phyloP scores from a whole-genome alignment of 2,113 vertebrate genomes.

The Philantomba maxwellii region DNA sequence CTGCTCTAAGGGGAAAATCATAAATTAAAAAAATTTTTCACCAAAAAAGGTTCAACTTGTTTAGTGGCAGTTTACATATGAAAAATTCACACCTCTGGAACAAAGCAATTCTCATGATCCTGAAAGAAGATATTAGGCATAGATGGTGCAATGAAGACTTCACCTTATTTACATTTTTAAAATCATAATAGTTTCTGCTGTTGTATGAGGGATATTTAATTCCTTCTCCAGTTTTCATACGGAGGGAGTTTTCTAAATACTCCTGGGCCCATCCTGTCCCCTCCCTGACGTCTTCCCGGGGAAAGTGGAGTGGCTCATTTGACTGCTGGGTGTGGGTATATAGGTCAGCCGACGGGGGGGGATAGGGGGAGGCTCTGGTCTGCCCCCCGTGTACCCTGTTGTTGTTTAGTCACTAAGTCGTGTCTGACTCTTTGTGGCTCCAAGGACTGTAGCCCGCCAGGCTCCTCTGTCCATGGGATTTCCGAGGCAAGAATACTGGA shows the following conservation, averaged over 20 bases:
- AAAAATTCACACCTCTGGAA: neutral
- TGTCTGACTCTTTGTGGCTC: neutral
- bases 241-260: neutral
- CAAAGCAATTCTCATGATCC: neutral
- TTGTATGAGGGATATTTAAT: neutral
- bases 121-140: no score
- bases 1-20: neutral
- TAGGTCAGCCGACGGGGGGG: neutral
- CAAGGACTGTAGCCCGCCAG: neutral
- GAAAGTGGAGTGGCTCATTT: neutral
- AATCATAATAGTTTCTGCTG: neutral
- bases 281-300: rapidly evolving
- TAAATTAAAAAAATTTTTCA: neutral
- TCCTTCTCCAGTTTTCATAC: neutral
- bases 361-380: neutral
- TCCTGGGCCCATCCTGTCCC: neutral
- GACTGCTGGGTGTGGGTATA: neutral
- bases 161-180: neutral
- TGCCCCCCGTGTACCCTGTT: neutral
- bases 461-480: neutral
- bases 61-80: neutral
- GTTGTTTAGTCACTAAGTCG: neutral
- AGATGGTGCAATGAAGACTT: neutral
- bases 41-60: neutral
- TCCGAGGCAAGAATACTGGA: neutral